These are phyloP conservation scores for Ictalurus punctatus DNA, from an alignment of 2,113 vertebrate species.

Conservation along the genomic window DNA sequence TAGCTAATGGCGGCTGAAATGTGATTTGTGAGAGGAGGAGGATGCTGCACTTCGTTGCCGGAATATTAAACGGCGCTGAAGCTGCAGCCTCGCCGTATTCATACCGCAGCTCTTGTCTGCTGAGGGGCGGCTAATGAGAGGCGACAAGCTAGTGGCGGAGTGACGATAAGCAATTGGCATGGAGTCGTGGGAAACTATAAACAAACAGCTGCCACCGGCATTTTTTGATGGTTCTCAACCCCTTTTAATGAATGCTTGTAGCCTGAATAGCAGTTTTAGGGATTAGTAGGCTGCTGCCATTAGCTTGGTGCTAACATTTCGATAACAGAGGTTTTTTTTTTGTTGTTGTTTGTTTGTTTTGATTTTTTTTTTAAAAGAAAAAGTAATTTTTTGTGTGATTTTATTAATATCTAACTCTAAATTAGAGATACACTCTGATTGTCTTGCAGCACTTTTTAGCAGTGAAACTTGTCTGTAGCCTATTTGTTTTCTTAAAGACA, in stretches of 20 bases:
- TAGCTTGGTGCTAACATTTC: not conserved
- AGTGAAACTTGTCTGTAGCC: not conserved
- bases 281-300: slow-evolving; percentile 65
- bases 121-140: slow-evolving; percentile 73
- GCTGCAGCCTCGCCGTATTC: slow-evolving; percentile 39
- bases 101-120: slow-evolving; percentile 60
- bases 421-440: not conserved
- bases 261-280: slow-evolving; percentile 54
- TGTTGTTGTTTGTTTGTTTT: no score
- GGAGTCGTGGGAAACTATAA: slow-evolving; percentile 80
- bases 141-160: slow-evolving; percentile 74
- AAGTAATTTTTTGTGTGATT: not conserved
- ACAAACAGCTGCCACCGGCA: slow-evolving; percentile 79
- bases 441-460: not conserved
- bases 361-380: no score
- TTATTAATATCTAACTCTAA: not conserved
- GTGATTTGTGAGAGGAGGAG: slow-evolving; percentile 29
- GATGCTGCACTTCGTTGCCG: slow-evolving; percentile 19
- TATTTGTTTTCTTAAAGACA: slow-evolving; percentile 3
- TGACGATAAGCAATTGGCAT: slow-evolving; percentile 74
- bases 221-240: slow-evolving; percentile 65
- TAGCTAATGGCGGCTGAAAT: slow-evolving; percentile 17
- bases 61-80: slow-evolving; percentile 34
- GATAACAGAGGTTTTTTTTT: not conserved
- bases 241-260: slow-evolving; percentile 72